A percentile compares a stretch with the other conserved stretches of the same genome.
phyloP scores from a whole-genome alignment of 1,140 invertebrate species.

The Papilio dardanus region DNA sequence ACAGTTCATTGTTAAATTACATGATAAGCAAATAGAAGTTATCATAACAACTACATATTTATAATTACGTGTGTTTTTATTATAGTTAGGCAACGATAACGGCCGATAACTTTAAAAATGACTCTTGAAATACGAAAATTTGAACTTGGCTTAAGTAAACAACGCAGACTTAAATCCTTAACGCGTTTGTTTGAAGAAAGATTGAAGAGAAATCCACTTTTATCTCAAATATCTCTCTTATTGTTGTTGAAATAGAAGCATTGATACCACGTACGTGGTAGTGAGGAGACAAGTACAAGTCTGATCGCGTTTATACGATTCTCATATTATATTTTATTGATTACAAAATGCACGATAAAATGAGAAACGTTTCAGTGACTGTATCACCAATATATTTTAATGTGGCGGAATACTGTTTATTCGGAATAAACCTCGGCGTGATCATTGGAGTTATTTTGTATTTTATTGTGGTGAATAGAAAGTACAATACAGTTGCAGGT shows the following conservation, averaged over 20 bases:
- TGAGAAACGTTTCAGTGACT: constrained; percentile 55
- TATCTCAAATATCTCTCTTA: constrained; percentile 63
- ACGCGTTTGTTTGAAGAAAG: constrained; percentile 60
- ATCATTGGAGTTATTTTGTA: constrained; percentile 74
- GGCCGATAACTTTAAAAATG: neutral
- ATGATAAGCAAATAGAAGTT: neutral
- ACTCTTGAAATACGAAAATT: neutral
- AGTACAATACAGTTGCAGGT: constrained; percentile 69
- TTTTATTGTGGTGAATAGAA: constrained; percentile 71
- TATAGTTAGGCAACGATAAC: neutral
- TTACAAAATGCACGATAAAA: constrained; percentile 48
- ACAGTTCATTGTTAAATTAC: constrained; percentile 6
- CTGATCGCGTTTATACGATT: constrained; percentile 31
- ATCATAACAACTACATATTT: neutral
- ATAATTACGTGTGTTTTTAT: neutral
- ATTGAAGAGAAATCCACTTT: constrained; percentile 69
- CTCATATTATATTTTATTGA: constrained; percentile 41
- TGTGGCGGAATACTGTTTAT: constrained; percentile 76
- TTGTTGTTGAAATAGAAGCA: constrained; percentile 54
- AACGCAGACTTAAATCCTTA: constrained; percentile 41
- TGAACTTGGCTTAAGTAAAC: constrained; percentile 25
- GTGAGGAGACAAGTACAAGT: constrained; percentile 36
- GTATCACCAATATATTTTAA: constrained; percentile 75
- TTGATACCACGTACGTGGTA: constrained; percentile 58
- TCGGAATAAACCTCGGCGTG: constrained; percentile 75